A percentile compares a stretch with the other conserved stretches of the same genome.
phyloP scores from a whole-genome alignment of 2,888 invertebrate genomes.

The Choreutis nemorana region DNA sequence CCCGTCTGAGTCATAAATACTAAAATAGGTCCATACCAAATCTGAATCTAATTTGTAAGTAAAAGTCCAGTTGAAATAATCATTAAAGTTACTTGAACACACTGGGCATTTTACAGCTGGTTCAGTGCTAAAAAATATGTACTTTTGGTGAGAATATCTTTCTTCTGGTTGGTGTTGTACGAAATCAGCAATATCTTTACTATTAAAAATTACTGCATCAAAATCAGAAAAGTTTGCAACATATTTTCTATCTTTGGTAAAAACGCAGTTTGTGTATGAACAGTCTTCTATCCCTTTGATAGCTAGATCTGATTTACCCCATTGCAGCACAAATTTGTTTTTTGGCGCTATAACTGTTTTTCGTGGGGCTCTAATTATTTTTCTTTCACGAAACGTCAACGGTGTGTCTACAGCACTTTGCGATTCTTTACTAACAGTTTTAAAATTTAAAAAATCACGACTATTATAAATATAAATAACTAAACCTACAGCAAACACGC shows the following conservation, averaged over 20 bases:
- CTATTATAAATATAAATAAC: too few relatives aligned
- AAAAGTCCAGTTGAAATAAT: slow-evolving; percentile 43
- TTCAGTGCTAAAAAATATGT: slow-evolving; percentile 32
- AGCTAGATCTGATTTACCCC: too few relatives aligned
- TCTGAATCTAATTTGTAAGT: slow-evolving; percentile 37
- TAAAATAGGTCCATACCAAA: slow-evolving; percentile 26
- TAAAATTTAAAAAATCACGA: too few relatives aligned
- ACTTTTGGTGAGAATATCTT: slow-evolving; percentile 29
- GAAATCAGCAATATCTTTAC: slow-evolving; percentile 1
- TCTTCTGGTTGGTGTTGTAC: slow-evolving; percentile 15
- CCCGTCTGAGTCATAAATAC: slow-evolving; percentile 20
- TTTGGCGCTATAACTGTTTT: too few relatives aligned
- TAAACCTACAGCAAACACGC: too few relatives aligned
- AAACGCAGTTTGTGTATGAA: slow-evolving; percentile 15
- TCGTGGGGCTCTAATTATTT: too few relatives aligned
- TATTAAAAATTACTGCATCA: slow-evolving; percentile 18
- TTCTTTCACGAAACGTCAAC: too few relatives aligned
- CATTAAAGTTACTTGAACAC: slow-evolving; percentile 20
- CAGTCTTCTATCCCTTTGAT: slow-evolving; percentile 13
- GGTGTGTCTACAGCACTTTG: too few relatives aligned
- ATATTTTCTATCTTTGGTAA: slow-evolving; percentile 11
- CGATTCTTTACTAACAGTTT: too few relatives aligned
- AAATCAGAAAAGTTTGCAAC: slow-evolving; percentile 11
- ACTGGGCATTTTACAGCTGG: slow-evolving; percentile 29
- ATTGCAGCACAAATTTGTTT: too few relatives aligned